phyloP scores from a whole-genome alignment of 2,113 vertebrate species.

The Microtus ochrogaster region DNA sequence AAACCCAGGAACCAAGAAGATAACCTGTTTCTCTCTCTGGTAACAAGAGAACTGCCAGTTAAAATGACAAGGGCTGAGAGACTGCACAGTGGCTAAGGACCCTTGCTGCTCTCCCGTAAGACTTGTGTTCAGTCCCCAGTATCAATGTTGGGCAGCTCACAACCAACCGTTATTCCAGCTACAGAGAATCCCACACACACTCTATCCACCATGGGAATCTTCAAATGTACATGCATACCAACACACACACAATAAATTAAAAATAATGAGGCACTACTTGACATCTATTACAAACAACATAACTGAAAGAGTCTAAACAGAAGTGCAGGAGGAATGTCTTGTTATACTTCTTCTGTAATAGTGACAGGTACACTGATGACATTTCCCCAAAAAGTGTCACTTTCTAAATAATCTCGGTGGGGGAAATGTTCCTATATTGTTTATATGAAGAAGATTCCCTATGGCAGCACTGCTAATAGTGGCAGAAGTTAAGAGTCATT shows the following conservation, averaged over 20 bases:
- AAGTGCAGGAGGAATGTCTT: background rate
- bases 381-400: background rate
- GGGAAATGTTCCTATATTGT: background rate
- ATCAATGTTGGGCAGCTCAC: background rate
- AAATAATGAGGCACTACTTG: background rate
- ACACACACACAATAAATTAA: background rate
- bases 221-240: background rate
- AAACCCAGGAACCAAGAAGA: conserved; percentile 16
- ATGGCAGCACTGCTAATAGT: background rate
- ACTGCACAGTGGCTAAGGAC: background rate
- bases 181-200: background rate
- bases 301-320: background rate
- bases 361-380: background rate
- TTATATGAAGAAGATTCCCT: background rate
- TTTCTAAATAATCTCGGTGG: background rate
- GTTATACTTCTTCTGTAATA: background rate
- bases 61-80: background rate
- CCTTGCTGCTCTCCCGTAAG: background rate
- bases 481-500: background rate
- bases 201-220: background rate
- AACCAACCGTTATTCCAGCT: background rate
- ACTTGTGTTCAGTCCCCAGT: background rate
- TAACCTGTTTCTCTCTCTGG: background rate
- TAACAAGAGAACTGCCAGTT: background rate
- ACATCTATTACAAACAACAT: background rate